Evolutionary conservation across 1,140 invertebrate genomes (phyloP), one percentile per base, ranked within the genome.

Genomic region (Leptopilina boulardi): DNA sequence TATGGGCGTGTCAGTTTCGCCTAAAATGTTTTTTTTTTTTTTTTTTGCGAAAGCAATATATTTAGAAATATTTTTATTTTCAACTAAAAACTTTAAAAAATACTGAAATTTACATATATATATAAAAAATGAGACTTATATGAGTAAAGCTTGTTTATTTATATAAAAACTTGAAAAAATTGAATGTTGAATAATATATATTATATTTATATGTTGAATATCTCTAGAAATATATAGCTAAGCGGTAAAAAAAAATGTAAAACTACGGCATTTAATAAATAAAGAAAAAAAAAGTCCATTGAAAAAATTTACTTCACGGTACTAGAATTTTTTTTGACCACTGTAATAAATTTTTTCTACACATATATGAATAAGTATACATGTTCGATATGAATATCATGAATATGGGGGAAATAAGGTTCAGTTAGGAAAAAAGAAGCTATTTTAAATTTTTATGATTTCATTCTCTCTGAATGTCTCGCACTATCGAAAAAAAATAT

Each of bases 11-110:
- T 13, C 23, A 66, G 4, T 10, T 66, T 66, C 21, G 23, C 13
- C 15, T 66, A 66, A 38, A 38, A 30, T 66, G 23, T 23, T 8
- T 66, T n/a, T n/a, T n/a, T n/a, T n/a, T n/a, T n/a, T n/a, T n/a
- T n/a, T n/a, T n/a, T 66, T 23, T 30, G 26, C 59, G 59, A 30
- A 66, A 66, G 59, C 13, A 66, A 8, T 38, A 66, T 66, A 23
- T 66, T 66, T 66, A 23, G 5, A 38, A 9, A 38, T 38, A 3
- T 30, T 26, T n/a, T 59, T 56, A 26, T 51, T 26, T 66, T n/a
- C 13, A 66, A 15, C 11, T 66, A 13, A 30, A 30, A 66, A n/a
- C 1, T n/a, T 34, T 11, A n/a, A 30, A 30, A 51, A 51, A 51
- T 38, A 38, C 18, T 51, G 47, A 51, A 18, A n/a, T 51, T 51